Base-by-base conservation (phyloP, 2,888 invertebrate genomes). In the Girardia tigrina region DNA sequence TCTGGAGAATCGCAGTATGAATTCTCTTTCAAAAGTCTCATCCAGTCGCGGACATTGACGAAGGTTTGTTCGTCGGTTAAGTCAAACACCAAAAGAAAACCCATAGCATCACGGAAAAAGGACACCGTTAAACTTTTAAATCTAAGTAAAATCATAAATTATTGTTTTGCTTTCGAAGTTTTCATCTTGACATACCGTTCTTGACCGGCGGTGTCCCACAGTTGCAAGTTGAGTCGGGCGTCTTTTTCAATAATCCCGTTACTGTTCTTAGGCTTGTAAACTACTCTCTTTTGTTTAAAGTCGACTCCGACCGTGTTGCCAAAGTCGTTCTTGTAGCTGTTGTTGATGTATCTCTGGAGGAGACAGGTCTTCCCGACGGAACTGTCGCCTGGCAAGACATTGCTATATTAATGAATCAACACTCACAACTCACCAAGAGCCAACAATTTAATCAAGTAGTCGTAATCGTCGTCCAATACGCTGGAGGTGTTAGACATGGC, bases 341-440 rank as follows among this genome's bases (percentile, higher is more conserved):
- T 91, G 85, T 93, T 92, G 0, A 92, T 92, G 81, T 93, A 94
- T 81, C 92, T 92, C 83, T 91, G 91, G 26, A 94, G 86, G 81
- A 94, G 91, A 82, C 91, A 92, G 0, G 93, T 94, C 86, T 94
- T 94, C 26, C 93, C 93, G 75, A 93, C 92, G 69, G 92, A 92
- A 2, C 92, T 92, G 85, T 94, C 92, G 0, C 85, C 85, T 71
- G 29, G 2, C 77, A 77, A 72, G 23, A 6, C 20, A 56, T 56
- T 2, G 23, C 6, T 8, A 12, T 56, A n/a, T 56, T 12, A 4
- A 23, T 4, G 23, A 27, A 71, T n/a, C 2, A 71, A 4, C 12
- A 42, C 6, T 71, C 27, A 12, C 1, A 27, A 79, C 80, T 78
- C 80, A 83, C 94, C 95, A 77, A 94, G 88, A 77, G 93, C 91